Base-by-base conservation (phyloP, 2,797 vertebrate species). In the Mus spretus region DNA sequence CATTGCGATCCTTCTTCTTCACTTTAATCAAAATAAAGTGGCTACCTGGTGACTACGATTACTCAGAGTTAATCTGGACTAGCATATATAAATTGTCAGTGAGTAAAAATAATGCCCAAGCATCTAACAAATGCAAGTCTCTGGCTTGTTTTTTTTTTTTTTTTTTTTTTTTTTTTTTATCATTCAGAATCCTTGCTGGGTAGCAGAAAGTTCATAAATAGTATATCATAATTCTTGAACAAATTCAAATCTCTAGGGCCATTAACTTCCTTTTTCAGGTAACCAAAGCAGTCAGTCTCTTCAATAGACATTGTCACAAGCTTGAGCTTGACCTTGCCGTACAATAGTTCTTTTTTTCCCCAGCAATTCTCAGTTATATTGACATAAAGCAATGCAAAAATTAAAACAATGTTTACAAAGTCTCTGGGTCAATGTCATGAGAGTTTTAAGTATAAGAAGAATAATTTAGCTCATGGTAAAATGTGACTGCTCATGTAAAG, bases 361-460 rank as follows among this genome's bases (percentile, higher is more conserved):
- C 91, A 26, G 3, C 40, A 94, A 90, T 86, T 55, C 24, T 59
- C 80, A 47, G 11, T 50, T 8, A 44, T 55, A 44, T 70, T 94
- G 78, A 82, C 70, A 11, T 93, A 75, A 96, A 95, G 72, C 9
- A 84, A 95, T n/a, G 11, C 1, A 72, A 70, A 2, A 75, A 87
- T 55, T n/a, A n/a, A n/a, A n/a, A n/a, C n/a, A 2, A 4, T 74
- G 19, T 84, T 90, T 40, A 65, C n/a, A 91, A 89, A 93, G 20
- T 92, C 94, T 93, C 26, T 72, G 1, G n/a, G 7, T 44, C 59
- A 87, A 90, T 44, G 8, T 31, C 70, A 19, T 40, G 26, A 75
- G 22, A 70, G 67, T 83, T 96, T 92, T 17, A 95, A 92, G 79
- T 63, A 88, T 26, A 90, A 65, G 1, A 37, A 77, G 50, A 77